Evolutionary conservation across 2,888 invertebrate genomes (phyloP).

Genomic region (Bombyx huttoni): DNA sequence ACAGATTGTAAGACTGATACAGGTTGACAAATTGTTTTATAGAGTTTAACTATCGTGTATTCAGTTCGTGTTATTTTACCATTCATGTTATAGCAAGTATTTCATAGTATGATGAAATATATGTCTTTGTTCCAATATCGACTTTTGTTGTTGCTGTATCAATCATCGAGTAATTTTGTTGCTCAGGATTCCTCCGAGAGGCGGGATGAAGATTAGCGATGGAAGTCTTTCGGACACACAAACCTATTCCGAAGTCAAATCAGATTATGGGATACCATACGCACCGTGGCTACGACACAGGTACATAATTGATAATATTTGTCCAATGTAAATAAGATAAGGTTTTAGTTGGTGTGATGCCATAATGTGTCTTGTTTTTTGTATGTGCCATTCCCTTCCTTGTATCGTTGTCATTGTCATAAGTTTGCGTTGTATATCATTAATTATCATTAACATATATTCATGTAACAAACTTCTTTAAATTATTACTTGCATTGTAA

Average conservation of each 20-base stretch:
- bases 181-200: slow-evolving; percentile 60
- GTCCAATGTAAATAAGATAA: slow-evolving; percentile 15
- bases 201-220: slow-evolving; percentile 76
- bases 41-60: too few relatives aligned
- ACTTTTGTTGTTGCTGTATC: neutral
- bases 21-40: too few relatives aligned
- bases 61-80: too few relatives aligned
- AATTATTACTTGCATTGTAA: slow-evolving; percentile 4
- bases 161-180: slow-evolving; percentile 3
- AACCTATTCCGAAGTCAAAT: slow-evolving; percentile 79
- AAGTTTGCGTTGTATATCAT: slow-evolving; percentile 2
- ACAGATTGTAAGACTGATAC: too few relatives aligned
- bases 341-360: slow-evolving; percentile 11
- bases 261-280: slow-evolving; percentile 87
- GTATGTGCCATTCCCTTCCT: slow-evolving; percentile 7
- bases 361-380: slow-evolving; percentile 10
- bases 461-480: slow-evolving; percentile 6
- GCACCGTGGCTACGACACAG: slow-evolving; percentile 91
- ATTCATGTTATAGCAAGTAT: too few relatives aligned
- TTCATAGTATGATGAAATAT: too few relatives aligned
- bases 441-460: slow-evolving; percentile 11
- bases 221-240: slow-evolving; percentile 91
- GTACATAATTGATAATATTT: slow-evolving; percentile 29
- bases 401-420: slow-evolving; percentile 11
- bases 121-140: too few relatives aligned